These are phyloP conservation scores for Hemicentrotus pulcherrimus DNA, from an alignment of 35 echinoderm and acorn worm species.

Conservation along the genomic window DNA sequence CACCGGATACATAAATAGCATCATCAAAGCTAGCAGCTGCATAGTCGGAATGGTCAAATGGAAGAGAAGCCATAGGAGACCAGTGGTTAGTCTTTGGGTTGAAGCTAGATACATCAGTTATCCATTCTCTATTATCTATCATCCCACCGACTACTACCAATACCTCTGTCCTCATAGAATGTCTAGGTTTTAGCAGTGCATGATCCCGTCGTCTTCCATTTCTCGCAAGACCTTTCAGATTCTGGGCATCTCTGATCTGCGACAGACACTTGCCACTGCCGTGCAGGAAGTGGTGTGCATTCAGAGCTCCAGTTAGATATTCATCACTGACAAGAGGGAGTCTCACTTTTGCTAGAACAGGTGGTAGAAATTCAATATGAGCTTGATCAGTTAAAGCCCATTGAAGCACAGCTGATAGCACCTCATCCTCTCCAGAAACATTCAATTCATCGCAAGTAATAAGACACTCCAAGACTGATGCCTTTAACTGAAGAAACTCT, in stretches of 20 bases:
- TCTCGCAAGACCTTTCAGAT: slow-evolving; percentile 65
- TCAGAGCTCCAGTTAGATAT: slow-evolving; percentile 30
- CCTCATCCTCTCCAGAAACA: slow-evolving; percentile 56
- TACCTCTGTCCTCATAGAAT: slow-evolving; percentile 57
- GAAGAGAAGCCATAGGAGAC: slow-evolving; percentile 59
- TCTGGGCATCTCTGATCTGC: slow-evolving; percentile 77
- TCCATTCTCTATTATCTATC: slow-evolving; percentile 60
- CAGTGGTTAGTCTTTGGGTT: slow-evolving; percentile 54
- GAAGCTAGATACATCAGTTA: slow-evolving; percentile 59
- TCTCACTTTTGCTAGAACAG: slow-evolving; percentile 51
- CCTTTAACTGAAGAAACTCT: slow-evolving; percentile 60
- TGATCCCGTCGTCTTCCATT: slow-evolving; percentile 63
- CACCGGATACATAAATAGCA: slow-evolving; percentile 68
- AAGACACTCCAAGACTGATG: slow-evolving; percentile 36
- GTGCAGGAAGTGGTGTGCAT: slow-evolving; percentile 33
- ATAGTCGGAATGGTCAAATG: slow-evolving; percentile 75
- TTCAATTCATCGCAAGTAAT: slow-evolving; percentile 59
- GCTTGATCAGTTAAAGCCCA: slow-evolving; percentile 64
- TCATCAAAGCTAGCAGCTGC: slow-evolving; percentile 56
- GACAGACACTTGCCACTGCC: slow-evolving; percentile 31
- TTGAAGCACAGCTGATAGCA: slow-evolving; percentile 64
- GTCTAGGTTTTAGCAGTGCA: slow-evolving; percentile 60
- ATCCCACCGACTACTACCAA: slow-evolving; percentile 84
- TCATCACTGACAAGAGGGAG: slow-evolving; percentile 75
- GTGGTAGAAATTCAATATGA: slow-evolving; percentile 24